Evolutionary conservation across 2,113 vertebrate species (phyloP).

Genomic region (Beaufortia kweichowensis): DNA sequence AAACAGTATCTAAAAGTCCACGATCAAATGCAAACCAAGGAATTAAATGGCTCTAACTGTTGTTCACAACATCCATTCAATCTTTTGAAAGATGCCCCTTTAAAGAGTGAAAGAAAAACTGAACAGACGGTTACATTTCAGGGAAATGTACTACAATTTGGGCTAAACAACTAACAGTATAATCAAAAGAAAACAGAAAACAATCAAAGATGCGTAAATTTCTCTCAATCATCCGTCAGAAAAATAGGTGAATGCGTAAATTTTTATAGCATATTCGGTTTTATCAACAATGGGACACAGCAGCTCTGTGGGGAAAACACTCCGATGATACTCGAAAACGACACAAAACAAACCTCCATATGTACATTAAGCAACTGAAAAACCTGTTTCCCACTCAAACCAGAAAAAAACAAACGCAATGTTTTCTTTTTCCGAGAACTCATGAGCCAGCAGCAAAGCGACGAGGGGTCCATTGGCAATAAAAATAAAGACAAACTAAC

Average conservation of each 20-base stretch:
- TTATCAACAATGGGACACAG: constrained; percentile 31
- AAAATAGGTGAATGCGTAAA: constrained; percentile 6
- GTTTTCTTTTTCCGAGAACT: constrained; percentile 37
- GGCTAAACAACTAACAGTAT: not conserved
- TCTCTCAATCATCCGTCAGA: constrained; percentile 19
- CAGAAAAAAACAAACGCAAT: constrained; percentile 29
- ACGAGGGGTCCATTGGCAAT: constrained; percentile 40
- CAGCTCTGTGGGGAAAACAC: constrained; percentile 31
- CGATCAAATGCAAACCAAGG: constrained; percentile 18
- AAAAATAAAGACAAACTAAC: constrained; percentile 20
- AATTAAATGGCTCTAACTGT: not conserved
- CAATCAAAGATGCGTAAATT: constrained; percentile 7
- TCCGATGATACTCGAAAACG: constrained; percentile 19
- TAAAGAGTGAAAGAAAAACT: constrained; percentile 48
- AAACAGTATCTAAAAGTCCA: not conserved
- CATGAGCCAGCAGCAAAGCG: constrained; percentile 37
- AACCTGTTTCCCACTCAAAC: constrained; percentile 44
- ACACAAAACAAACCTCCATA: constrained; percentile 21
- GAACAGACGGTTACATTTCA: constrained; percentile 41
- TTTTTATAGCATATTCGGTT: constrained; percentile 23
- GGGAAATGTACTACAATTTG: not conserved
- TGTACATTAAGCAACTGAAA: constrained; percentile 37
- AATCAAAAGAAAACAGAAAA: constrained; percentile 20
- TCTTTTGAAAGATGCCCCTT: constrained; percentile 33
- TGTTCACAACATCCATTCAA: constrained; percentile 41